Evolutionary conservation across 53 echinoderm and acorn worm genomes (phyloP), one percentile per base, ranked within the genome.

Genomic region (Apostichopus leukothele): DNA sequence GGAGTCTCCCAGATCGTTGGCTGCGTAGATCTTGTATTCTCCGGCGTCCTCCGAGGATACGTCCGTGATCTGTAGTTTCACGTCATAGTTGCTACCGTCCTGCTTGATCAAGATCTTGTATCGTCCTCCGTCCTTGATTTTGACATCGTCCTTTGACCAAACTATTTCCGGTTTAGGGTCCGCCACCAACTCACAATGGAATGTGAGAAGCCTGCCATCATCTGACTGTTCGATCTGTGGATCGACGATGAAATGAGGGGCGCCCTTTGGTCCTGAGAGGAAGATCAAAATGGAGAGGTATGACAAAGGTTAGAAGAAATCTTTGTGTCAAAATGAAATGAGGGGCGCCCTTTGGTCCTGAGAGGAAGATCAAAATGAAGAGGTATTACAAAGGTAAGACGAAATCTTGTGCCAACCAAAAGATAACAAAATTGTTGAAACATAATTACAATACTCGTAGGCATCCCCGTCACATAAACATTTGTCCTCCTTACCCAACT

Each of bases 151-250:
- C 83, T 93, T 91, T 88, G 86, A 95, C 98, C 98, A 97, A 86
- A 91, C 93, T 18, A 97, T 88, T 8, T 88, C 79, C 9, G 98
- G 98, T 75, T 94, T 87, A 7, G 98, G 98, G 76, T 97, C 98
- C n/a, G 98, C 98, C 5, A 94, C 93, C 83, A 97, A 90, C 88
- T 97, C 98, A 79, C 95, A 94, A 39, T 91, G 83, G 91, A 97
- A 97, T 67, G 92, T 91, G 53, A 95, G 77, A 79, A 91, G 88
- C 71, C 90, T 89, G 68, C 98, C 98, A 52, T 97, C 95, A 9
- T 91, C 84, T 11, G 94, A 95, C 53, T 97, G 98, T 53, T 97
- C 94, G 60, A 97, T 95, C 76, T 93, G 90, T 13, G 98, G 98
- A 66, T 95, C 93, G 89, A 95, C 91, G 11, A 95, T 91, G 84